Evolutionary conservation across 2,888 invertebrate species (phyloP).

Genomic region (Pyrgus malvae): DNA sequence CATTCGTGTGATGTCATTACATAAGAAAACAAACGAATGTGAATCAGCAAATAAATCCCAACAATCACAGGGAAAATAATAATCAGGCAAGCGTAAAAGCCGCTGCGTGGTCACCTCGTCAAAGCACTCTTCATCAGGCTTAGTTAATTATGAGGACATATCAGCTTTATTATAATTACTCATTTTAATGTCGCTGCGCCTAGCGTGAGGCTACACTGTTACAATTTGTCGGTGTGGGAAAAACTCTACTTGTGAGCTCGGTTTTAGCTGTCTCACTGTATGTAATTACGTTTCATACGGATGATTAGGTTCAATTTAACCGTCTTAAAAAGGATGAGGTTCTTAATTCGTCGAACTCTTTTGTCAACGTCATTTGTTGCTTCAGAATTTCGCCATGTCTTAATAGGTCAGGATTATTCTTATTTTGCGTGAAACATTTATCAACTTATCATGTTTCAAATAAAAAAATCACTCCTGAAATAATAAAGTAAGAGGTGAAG

Average conservation of each 20-base stretch:
- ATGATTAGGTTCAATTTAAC: background rate
- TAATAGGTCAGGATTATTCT: too few relatives aligned
- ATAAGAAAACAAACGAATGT: too few relatives aligned
- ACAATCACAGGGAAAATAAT: background rate
- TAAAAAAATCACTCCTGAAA: too few relatives aligned
- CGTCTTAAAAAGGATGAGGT: too few relatives aligned
- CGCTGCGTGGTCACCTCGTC: slow-evolving; percentile 50
- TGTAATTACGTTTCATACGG: background rate
- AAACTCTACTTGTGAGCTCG: slow-evolving; percentile 9
- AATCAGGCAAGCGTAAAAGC: slow-evolving; percentile 49
- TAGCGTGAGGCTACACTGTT: slow-evolving; percentile 44
- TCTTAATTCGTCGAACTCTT: too few relatives aligned
- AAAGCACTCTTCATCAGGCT: slow-evolving; percentile 78
- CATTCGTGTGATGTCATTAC: too few relatives aligned
- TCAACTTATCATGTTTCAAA: too few relatives aligned
- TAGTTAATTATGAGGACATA: slow-evolving; percentile 79
- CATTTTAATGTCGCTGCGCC: slow-evolving; percentile 79
- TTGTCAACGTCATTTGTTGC: too few relatives aligned
- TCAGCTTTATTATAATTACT: slow-evolving; percentile 81
- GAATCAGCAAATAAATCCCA: background rate
- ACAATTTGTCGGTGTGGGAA: slow-evolving; percentile 32
- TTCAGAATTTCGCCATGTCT: too few relatives aligned
- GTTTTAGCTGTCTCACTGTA: slow-evolving; percentile 4
- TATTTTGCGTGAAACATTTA: too few relatives aligned
- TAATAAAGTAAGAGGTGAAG: too few relatives aligned